Conservation (phyloP, 2,888 invertebrate genomes). For the Acleris holmiana region DNA sequence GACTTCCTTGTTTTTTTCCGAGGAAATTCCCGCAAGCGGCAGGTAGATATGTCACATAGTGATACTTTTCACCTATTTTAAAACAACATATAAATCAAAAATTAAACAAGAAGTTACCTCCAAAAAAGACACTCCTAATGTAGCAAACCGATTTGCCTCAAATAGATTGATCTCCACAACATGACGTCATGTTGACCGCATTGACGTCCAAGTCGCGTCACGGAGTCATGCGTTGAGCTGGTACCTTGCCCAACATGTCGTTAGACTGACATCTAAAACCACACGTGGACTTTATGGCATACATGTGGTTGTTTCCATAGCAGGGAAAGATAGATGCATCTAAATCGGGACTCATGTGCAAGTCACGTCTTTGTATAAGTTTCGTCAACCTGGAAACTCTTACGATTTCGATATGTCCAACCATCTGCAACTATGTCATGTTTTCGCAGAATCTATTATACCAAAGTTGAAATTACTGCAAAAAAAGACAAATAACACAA, state of each 20-base stretch:
- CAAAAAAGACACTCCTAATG: slow-evolving; percentile 3
- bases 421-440: no score
- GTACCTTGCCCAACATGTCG: slow-evolving; percentile 31
- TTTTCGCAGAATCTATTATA: no score
- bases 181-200: slow-evolving; percentile 34
- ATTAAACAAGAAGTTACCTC: slow-evolving; percentile 10
- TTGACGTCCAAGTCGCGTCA: slow-evolving; percentile 34
- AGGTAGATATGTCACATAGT: no score
- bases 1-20: no score
- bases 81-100: not conserved
- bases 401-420: no score
- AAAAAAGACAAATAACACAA: no score
- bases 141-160: slow-evolving; percentile 9
- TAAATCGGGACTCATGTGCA: not conserved
- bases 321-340: slow-evolving; percentile 27
- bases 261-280: slow-evolving; percentile 37
- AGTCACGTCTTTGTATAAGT: no score
- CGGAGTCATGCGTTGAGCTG: slow-evolving; percentile 24
- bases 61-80: no score
- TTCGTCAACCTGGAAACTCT: no score
- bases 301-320: slow-evolving; percentile 36
- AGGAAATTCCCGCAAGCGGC: no score
- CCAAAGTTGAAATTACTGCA: no score
- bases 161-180: slow-evolving; percentile 24
- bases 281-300: slow-evolving; percentile 39